phyloP scores from a whole-genome alignment of 1,140 invertebrate species.

The Nylanderia fulva region DNA sequence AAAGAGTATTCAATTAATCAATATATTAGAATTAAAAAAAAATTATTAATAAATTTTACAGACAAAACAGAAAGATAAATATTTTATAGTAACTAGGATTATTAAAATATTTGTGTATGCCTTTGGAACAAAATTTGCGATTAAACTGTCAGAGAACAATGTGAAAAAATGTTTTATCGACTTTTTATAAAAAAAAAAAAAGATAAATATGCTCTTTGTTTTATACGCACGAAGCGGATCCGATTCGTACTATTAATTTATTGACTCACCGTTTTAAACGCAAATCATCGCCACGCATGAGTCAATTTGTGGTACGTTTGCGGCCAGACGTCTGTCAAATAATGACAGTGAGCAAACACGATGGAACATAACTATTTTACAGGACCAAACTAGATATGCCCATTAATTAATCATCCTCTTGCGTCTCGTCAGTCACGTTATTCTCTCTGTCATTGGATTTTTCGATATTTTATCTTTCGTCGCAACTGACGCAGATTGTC shows the following conservation, averaged over 20 bases:
- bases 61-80: not conserved
- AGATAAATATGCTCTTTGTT: not conserved
- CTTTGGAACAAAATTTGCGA: not conserved
- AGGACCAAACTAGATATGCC: slow-evolving; percentile 21
- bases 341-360: slow-evolving; percentile 70
- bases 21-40: not conserved
- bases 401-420: slow-evolving; percentile 59
- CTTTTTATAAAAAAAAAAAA: not conserved
- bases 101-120: not conserved
- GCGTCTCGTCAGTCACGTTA: not conserved
- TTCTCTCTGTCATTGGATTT: not conserved
- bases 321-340: slow-evolving; percentile 73
- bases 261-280: slow-evolving; percentile 64
- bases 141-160: not conserved
- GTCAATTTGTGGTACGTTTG: slow-evolving; percentile 43
- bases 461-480: not conserved
- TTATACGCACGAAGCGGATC: not conserved
- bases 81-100: not conserved
- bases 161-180: not conserved
- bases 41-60: not conserved
- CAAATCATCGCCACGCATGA: slow-evolving; percentile 69
- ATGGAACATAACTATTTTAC: slow-evolving; percentile 46
- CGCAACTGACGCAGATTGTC: not conserved
- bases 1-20: not conserved
- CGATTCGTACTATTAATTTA: slow-evolving; percentile 60